These are phyloP conservation scores for Periplaneta americana DNA, from an alignment of 1,140 invertebrate species.

Conservation along the genomic window DNA sequence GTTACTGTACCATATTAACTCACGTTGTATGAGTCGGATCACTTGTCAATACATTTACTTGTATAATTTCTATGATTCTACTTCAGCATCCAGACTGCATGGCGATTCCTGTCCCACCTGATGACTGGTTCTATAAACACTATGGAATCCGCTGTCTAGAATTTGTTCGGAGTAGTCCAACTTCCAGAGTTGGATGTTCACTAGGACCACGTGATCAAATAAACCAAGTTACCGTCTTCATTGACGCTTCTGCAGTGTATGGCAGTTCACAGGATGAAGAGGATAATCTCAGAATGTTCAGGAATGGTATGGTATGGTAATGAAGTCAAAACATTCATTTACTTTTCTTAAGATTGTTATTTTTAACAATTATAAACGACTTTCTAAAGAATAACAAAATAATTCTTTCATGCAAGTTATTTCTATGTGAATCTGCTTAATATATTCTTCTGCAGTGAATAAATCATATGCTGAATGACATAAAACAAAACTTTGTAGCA, in stretches of 20 bases:
- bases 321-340: neutral
- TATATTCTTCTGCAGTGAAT: too few relatives aligned
- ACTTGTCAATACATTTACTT: too few relatives aligned
- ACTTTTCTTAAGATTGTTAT: neutral
- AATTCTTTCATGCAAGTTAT: too few relatives aligned
- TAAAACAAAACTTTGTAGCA: too few relatives aligned
- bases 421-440: too few relatives aligned
- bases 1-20: too few relatives aligned
- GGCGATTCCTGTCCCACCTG: constrained; percentile 64
- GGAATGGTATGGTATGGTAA: constrained; percentile 48
- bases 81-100: constrained; percentile 69
- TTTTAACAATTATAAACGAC: too few relatives aligned
- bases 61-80: neutral
- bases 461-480: too few relatives aligned
- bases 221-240: constrained; percentile 71
- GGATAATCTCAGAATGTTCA: constrained; percentile 63
- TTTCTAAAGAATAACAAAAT: too few relatives aligned
- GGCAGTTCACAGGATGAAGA: constrained; percentile 76
- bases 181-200: constrained; percentile 50
- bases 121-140: constrained; percentile 53
- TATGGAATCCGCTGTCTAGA: constrained; percentile 68
- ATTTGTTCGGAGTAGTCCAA: constrained; percentile 65
- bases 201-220: constrained; percentile 65
- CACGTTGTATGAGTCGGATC: too few relatives aligned
- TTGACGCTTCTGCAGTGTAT: constrained; percentile 90